Evolutionary conservation across 2,113 vertebrate genomes (phyloP), one percentile per base, ranked within the genome.

Genomic region (Furnarius figulus): DNA sequence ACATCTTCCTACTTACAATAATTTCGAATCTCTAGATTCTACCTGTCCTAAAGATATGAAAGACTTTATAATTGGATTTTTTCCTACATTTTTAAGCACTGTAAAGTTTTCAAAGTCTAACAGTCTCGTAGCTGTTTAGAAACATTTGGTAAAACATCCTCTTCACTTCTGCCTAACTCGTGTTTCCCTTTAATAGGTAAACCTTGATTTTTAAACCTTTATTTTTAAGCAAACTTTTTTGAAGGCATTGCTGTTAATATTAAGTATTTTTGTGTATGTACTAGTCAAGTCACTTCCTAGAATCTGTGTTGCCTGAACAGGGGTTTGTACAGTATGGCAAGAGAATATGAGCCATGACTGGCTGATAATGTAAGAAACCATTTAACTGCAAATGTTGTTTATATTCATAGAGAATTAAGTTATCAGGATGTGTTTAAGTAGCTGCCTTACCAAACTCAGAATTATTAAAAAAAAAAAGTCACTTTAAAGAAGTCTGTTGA

Each of bases 381-480:
- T 86, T 90, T 80, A 93, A 90, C 59, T 89, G 77, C 28, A 84
- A 84, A 90, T 50, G 42, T 85, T 95, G 50, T 87, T 96, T 84
- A 56, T 81, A 84, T 82, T 92, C 93, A 58, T 8, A 35, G 66
- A 92, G 81, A 88, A 89, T 87, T 28, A 75, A 91, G 81, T 91
- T 94, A 85, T 75, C 77, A 81, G 44, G 30, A 78, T 63, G 75
- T 37, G 42, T 78, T 92, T 74, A 87, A 85, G 85, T 47, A 87
- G 72, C 67, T 80, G 68, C 80, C 47, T 93, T 55, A 74, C 65
- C 35, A 67, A 94, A 95, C 35, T 77, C 52, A 63, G 72, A 66
- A 90, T 40, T 55, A 74, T 11, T 19, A 76, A n/a, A 61, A 72
- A 61, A 40, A 35, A 58, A 31, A 14, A 47, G 18, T 21, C 37